Conservation (phyloP, 2,797 vertebrate species). For the Acanthiza pusilla region DNA sequence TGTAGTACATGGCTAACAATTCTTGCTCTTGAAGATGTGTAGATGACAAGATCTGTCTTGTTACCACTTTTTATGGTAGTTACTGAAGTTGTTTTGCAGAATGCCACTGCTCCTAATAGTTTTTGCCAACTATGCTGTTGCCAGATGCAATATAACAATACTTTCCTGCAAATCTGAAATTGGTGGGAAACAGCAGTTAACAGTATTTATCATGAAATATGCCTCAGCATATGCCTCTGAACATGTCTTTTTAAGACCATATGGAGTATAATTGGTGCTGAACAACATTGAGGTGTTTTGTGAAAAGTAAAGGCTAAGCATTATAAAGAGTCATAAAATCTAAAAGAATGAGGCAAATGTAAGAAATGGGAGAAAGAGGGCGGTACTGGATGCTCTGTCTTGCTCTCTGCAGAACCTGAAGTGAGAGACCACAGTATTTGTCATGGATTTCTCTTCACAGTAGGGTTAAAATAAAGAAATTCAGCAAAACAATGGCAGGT, state of each 20-base stretch:
- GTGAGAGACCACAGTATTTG: neutral
- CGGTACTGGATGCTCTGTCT: neutral
- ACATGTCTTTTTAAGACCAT: constrained; percentile 48
- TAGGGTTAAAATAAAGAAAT: neutral
- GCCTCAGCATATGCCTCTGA: constrained; percentile 60
- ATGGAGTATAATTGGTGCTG: constrained; percentile 55
- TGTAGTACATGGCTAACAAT: neutral
- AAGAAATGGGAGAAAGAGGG: neutral
- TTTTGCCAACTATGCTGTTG: neutral
- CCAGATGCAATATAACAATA: constrained; percentile 43
- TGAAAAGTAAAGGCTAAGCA: constrained; percentile 47
- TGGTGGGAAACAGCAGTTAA: constrained; percentile 45
- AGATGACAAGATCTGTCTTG: neutral
- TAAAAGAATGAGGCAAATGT: neutral
- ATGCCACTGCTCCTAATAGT: neutral
- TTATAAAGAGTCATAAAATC: constrained; percentile 4
- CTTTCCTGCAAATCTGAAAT: constrained; percentile 29
- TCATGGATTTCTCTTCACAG: neutral
- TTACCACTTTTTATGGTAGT: neutral
- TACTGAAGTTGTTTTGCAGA: neutral
- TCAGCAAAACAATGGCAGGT: neutral
- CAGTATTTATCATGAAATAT: constrained; percentile 61
- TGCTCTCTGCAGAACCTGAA: neutral
- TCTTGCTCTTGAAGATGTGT: neutral
- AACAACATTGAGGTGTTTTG: constrained; percentile 57